Base-by-base conservation (phyloP, 2,888 invertebrate genomes). In the Scaptomyza parva region DNA sequence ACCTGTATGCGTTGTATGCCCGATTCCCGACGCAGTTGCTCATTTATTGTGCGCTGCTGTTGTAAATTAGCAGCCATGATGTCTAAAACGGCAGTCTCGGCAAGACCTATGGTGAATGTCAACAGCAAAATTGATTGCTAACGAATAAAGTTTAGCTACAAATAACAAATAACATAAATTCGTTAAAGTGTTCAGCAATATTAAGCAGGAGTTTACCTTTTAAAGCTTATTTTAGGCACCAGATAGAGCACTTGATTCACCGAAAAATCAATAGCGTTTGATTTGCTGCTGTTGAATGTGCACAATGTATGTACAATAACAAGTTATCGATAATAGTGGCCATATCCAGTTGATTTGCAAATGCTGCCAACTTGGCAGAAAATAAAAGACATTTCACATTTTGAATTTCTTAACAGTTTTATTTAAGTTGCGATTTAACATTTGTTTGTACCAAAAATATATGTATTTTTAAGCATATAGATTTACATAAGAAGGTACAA, bases 21-120 rank as follows among this genome's bases (percentile, higher is more conserved):
- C 52, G 97, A 97, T 92, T 98, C 98, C 53, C 98, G 94, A 72
- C 98, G 94, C 75, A 98, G 93, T 93, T 98, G 98, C 91, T 98
- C 98, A 63, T 97, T 98, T 78, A 98, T 95, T 92, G 96, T 95
- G 44, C 92, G 91, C 93, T 98, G 98, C 93, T 98, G 98, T 92
- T 98, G 98, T 90, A 98, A 93, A 92, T 96, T 97, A 87, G 97
- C 96, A 93, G 97, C 96, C 95, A 97, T 96, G 95, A 97, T 96
- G 93, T 96, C 96, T 95, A 97, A 96, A 93, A 96, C 95, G 93
- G 96, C 96, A 90, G 96, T 96, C 92, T 96, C 95, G 92, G 96
- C 91, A 86, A 91, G 91, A 83, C 91, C 91, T 91, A 91, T 91
- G 88, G 83, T 91, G 89, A 82, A 67, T 41, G 70, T 53, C 61